These are phyloP conservation scores for Drosophila leonis DNA, from an alignment of 2,888 invertebrate genomes.

Conservation along the genomic window DNA sequence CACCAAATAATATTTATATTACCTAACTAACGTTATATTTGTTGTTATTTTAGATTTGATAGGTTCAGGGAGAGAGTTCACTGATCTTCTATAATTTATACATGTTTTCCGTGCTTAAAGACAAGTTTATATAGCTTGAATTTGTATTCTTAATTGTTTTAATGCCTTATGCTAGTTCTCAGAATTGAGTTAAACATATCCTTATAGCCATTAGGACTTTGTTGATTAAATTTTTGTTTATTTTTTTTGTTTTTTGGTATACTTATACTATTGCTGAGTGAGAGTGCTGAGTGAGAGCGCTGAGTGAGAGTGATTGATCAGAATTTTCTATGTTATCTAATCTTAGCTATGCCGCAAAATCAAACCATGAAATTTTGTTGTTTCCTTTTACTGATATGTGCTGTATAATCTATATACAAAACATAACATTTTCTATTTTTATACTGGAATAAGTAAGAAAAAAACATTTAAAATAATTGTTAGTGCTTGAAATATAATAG, in stretches of 20 bases:
- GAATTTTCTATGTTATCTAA: too few relatives aligned
- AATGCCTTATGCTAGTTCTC: background rate
- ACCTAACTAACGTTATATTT: background rate
- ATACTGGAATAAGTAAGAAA: background rate
- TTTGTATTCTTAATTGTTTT: too few relatives aligned
- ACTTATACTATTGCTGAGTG: too few relatives aligned
- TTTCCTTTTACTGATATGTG: background rate
- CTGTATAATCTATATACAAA: background rate
- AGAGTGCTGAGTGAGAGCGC: too few relatives aligned
- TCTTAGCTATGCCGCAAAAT: too few relatives aligned
- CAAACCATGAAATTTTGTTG: background rate
- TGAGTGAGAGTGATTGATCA: too few relatives aligned
- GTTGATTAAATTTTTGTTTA: too few relatives aligned
- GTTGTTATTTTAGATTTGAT: background rate
- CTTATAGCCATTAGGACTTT: too few relatives aligned
- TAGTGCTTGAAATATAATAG: background rate
- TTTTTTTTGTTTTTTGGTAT: too few relatives aligned
- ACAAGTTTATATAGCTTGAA: too few relatives aligned
- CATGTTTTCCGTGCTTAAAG: background rate
- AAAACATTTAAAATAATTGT: background rate
- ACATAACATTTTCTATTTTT: background rate
- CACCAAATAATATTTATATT: background rate
- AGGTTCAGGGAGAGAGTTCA: background rate
- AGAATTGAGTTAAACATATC: background rate
- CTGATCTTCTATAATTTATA: background rate